Percentiles rank a stretch among this genome's conserved stretches.
Evolutionary conservation across 1,140 invertebrate genomes (phyloP).

Genomic region (Fopius arisanus): DNA sequence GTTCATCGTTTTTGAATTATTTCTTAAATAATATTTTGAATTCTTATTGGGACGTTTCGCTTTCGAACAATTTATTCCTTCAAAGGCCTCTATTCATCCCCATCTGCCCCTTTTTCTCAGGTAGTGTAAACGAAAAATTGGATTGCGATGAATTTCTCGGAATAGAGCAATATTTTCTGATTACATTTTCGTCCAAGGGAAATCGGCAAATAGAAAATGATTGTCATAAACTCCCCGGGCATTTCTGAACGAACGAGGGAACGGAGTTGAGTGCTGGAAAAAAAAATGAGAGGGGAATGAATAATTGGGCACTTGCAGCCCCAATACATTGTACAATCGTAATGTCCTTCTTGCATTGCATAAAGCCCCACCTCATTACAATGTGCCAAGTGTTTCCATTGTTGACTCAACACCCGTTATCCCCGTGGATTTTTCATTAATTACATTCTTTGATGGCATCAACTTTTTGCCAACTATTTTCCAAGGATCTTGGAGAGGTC

Average conservation of each 20-base stretch:
- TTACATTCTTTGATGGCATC: neutral
- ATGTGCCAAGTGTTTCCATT: constrained; percentile 11
- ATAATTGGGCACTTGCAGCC: constrained; percentile 10
- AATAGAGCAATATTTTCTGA: constrained; percentile 6
- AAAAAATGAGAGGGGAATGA: constrained; percentile 11
- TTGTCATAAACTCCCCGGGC: constrained; percentile 4
- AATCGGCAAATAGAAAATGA: constrained; percentile 15
- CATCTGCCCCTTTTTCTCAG: neutral
- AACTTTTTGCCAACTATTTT: neutral
- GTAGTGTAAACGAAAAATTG: neutral
- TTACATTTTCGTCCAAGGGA: constrained; percentile 5
- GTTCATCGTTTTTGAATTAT: too few relatives aligned
- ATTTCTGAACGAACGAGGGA: neutral
- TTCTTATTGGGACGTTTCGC: too few relatives aligned
- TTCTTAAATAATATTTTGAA: too few relatives aligned
- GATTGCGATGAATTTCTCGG: neutral
- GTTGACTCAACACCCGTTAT: neutral
- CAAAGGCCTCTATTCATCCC: neutral
- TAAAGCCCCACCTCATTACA: constrained; percentile 12
- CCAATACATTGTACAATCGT: constrained; percentile 13
- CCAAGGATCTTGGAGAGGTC: neutral
- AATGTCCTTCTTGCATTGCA: constrained; percentile 3
- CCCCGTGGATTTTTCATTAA: neutral
- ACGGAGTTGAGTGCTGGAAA: neutral
- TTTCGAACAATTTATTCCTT: neutral